Evolutionary conservation across 37 sponge, comb jelly and placozoan genomes (phyloP).

Genomic region (Chondrilla cf. caribensis): DNA sequence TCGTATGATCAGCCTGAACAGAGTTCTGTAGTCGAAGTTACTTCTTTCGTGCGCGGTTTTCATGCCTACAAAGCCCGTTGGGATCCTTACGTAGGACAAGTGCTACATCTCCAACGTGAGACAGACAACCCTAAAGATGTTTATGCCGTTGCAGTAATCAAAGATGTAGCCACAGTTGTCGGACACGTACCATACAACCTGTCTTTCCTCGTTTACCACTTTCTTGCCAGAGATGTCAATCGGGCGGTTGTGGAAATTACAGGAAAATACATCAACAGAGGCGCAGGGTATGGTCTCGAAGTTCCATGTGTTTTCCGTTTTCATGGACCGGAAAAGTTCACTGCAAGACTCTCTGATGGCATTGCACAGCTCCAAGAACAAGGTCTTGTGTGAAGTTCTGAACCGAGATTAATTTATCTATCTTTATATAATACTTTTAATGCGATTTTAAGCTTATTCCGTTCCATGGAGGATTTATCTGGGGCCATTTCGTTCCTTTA

Average conservation of each 20-base stretch:
- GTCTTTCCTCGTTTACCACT: neutral
- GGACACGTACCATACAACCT: constrained; percentile 13
- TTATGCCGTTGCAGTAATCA: constrained; percentile 4
- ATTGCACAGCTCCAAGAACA: too few relatives aligned
- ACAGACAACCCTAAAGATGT: neutral
- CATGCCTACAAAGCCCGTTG: constrained; percentile 6
- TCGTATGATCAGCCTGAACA: neutral
- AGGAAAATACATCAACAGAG: neutral
- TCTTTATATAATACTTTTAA: too few relatives aligned
- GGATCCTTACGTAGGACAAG: neutral
- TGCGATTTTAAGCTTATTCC: too few relatives aligned
- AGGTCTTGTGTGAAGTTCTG: too few relatives aligned
- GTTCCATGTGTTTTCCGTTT: constrained; percentile 3
- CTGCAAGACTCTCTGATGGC: neutral
- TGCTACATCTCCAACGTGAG: constrained; percentile 1
- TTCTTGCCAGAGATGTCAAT: constrained; percentile 2
- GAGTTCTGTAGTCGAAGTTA: neutral
- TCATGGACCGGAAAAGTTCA: neutral
- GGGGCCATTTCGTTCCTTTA: too few relatives aligned
- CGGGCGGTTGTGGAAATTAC: neutral
- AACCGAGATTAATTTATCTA: too few relatives aligned
- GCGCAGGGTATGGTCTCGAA: neutral
- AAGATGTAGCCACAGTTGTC: neutral
- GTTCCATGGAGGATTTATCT: too few relatives aligned
- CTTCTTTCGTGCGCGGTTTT: constrained; percentile 7